These are phyloP conservation scores for Apeira syringaria DNA, from an alignment of 2,888 invertebrate species.

Conservation along the genomic window DNA sequence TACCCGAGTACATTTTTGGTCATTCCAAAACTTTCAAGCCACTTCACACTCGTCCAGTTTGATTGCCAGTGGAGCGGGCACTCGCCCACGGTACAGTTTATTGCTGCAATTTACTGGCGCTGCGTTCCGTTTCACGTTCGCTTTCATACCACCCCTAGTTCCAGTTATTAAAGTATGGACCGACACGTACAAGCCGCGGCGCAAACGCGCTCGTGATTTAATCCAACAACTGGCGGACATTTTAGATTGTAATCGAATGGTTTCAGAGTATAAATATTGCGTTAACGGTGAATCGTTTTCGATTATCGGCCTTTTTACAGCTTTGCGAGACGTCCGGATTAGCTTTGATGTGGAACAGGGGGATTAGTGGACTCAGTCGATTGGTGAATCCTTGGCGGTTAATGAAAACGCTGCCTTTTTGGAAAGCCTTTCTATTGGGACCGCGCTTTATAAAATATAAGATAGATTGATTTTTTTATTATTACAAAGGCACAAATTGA, in stretches of 20 bases:
- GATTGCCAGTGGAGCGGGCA: slow-evolving; percentile 1
- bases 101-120: slow-evolving; percentile 11
- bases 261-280: slow-evolving; percentile 28
- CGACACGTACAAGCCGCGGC: slow-evolving; percentile 3
- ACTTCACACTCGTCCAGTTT: slow-evolving; percentile 13
- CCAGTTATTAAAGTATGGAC: slow-evolving; percentile 22
- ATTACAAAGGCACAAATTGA: too few species aligned
- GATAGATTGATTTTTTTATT: too few species aligned
- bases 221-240: slow-evolving; percentile 20
- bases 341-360: slow-evolving; percentile 25
- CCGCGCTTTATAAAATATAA: too few species aligned
- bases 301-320: slow-evolving; percentile 24
- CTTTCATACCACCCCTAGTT: slow-evolving; percentile 3
- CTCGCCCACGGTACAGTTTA: slow-evolving; percentile 7
- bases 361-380: slow-evolving; percentile 24
- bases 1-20: too few species aligned
- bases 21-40: slow-evolving; percentile 1
- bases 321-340: slow-evolving; percentile 11
- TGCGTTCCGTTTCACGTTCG: slow-evolving; percentile 8
- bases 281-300: slow-evolving; percentile 19
- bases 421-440: slow-evolving; percentile 4
- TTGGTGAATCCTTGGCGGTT: slow-evolving; percentile 14
- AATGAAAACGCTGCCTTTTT: slow-evolving; percentile 10
- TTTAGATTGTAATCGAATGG: slow-evolving; percentile 18
- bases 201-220: slow-evolving; percentile 8